These are phyloP conservation scores for Pocillopora verrucosa DNA, from an alignment of 64 coral and sea anemone species.

Conservation along the genomic window DNA sequence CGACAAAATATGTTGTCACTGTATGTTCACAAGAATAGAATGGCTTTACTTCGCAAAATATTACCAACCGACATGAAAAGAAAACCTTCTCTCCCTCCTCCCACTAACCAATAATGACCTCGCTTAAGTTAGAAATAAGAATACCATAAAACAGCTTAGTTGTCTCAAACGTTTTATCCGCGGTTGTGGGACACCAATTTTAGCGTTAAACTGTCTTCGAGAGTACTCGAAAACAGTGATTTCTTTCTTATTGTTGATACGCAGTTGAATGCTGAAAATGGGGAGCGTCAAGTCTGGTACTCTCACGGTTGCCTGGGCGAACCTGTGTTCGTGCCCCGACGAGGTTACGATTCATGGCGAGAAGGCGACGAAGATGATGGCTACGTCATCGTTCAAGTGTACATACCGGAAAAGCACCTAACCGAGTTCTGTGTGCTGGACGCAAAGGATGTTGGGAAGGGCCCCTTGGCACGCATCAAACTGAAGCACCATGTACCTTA, in stretches of 20 bases:
- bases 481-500: conserved; percentile 89
- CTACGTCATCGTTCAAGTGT: conserved; percentile 90
- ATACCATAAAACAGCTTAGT: too few species aligned
- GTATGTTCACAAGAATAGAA: background rate
- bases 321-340: conserved; percentile 81
- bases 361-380: conserved; percentile 90
- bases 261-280: conserved; percentile 57
- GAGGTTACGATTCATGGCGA: conserved; percentile 72
- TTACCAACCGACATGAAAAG: too few species aligned
- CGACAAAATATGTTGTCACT: background rate
- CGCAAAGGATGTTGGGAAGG: conserved; percentile 79
- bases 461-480: conserved; percentile 70
- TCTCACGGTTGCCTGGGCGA: conserved; percentile 87
- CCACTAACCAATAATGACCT: too few species aligned
- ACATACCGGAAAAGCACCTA: conserved; percentile 76
- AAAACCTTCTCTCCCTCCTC: too few species aligned
- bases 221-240: too few species aligned
- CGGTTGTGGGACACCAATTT: too few species aligned
- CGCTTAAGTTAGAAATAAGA: too few species aligned
- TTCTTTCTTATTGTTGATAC: background rate
- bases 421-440: conserved; percentile 88
- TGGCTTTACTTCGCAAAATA: too few species aligned
- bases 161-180: too few species aligned
- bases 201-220: too few species aligned
- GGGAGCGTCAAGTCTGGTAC: conserved; percentile 72